Conservation (phyloP, 2,888 invertebrate genomes). For the Cosmopolites sordidus region DNA sequence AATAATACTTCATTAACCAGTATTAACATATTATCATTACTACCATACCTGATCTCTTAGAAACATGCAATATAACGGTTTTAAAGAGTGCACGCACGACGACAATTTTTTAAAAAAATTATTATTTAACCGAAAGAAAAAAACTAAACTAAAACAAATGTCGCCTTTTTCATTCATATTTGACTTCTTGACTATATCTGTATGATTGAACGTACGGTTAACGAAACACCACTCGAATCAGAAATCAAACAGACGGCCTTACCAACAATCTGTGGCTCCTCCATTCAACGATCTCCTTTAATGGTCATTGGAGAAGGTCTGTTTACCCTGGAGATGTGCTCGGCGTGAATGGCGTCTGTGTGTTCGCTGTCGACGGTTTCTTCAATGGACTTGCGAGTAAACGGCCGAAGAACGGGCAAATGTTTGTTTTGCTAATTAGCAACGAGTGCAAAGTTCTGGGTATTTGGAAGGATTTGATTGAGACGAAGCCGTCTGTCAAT, state of each 20-base stretch:
- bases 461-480: neutral
- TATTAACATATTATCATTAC: no score
- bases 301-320: neutral
- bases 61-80: no score
- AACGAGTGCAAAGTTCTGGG: neutral
- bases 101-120: no score
- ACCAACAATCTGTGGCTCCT: neutral
- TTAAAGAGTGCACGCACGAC: no score
- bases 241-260: neutral
- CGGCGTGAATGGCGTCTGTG: neutral
- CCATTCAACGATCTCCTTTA: neutral
- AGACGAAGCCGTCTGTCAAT: no score
- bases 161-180: no score
- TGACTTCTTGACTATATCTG: no score
- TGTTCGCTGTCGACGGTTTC: neutral
- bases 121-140: no score
- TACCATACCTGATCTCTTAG: no score
- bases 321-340: neutral
- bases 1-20: no score
- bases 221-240: neutral
- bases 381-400: neutral
- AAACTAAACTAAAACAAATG: no score
- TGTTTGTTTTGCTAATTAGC: neutral
- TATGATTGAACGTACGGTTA: no score
- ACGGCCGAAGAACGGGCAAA: neutral